Percentiles rank a stretch among this genome's conserved stretches.
These are phyloP conservation scores for Epizoanthus illoricatus DNA, from an alignment of 92 coral and sea anemone species.

Conservation along the genomic window DNA sequence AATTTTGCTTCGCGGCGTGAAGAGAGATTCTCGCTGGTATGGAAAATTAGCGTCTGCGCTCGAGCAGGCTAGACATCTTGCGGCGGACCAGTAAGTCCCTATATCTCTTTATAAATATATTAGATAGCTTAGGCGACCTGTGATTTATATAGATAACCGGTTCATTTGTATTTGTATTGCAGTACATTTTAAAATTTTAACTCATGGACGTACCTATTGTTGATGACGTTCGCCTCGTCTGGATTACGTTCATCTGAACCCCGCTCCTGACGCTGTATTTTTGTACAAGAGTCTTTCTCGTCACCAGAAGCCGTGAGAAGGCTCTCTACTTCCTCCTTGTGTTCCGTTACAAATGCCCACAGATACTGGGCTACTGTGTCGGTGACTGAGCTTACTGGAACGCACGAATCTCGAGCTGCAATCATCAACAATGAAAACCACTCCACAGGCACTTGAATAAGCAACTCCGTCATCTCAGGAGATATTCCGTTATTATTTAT, in stretches of 20 bases:
- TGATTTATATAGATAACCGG: too few relatives aligned
- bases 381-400: neutral
- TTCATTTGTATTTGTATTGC: too few relatives aligned
- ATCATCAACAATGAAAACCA: slow-evolving; percentile 15
- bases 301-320: neutral
- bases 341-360: slow-evolving; percentile 1
- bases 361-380: neutral
- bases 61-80: too few relatives aligned
- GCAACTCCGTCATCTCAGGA: neutral
- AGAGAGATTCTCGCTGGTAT: too few relatives aligned
- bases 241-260: slow-evolving; percentile 14
- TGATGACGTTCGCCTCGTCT: slow-evolving; percentile 11
- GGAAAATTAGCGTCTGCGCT: too few relatives aligned
- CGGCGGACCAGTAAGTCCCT: too few relatives aligned
- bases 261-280: too few relatives aligned
- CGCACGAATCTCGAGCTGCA: neutral
- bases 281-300: too few relatives aligned
- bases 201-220: slow-evolving; percentile 7
- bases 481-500: too few relatives aligned
- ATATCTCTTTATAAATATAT: too few relatives aligned
- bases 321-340: neutral
- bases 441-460: slow-evolving; percentile 21
- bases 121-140: too few relatives aligned
- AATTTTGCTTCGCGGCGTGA: too few relatives aligned
- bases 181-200: neutral